Evolutionary conservation across 2,888 invertebrate genomes (phyloP).

Genomic region (Tenthredo amoena): DNA sequence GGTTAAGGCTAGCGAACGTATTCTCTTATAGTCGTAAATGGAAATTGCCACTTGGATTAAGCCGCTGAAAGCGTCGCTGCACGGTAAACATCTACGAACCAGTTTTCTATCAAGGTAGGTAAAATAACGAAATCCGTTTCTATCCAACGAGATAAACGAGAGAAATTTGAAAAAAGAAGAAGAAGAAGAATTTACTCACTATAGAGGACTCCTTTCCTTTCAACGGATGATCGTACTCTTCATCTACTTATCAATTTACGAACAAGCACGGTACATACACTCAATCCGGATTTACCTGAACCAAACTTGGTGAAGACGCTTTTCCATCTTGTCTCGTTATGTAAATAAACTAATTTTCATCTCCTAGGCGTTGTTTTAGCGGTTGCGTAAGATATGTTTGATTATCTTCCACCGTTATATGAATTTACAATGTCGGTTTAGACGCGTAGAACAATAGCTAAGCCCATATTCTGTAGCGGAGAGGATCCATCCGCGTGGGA

Average conservation of each 20-base stretch:
- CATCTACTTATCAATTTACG: background rate
- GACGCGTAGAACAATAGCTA: conserved; percentile 31
- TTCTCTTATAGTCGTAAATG: background rate
- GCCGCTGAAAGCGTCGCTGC: background rate
- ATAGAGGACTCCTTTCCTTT: background rate
- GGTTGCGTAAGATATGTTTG: conserved; percentile 9
- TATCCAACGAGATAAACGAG: background rate
- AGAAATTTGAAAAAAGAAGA: background rate
- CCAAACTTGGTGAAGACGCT: background rate
- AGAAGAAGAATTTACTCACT: background rate
- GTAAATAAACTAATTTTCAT: conserved; percentile 42
- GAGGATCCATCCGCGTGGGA: conserved; percentile 28
- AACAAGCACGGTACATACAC: background rate
- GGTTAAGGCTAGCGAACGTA: background rate
- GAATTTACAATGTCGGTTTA: conserved; percentile 31
- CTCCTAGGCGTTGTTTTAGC: background rate
- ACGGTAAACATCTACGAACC: background rate
- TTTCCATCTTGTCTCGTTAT: background rate
- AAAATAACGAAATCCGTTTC: background rate
- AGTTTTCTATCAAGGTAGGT: conserved; percentile 1
- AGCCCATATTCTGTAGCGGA: background rate
- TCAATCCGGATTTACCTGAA: background rate
- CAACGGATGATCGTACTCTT: background rate
- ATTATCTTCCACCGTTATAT: conserved; percentile 23
- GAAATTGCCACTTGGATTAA: conserved; percentile 26